Conservation (phyloP, 64 coral and sea anemone species). For the Stichodactyla helianthus region DNA sequence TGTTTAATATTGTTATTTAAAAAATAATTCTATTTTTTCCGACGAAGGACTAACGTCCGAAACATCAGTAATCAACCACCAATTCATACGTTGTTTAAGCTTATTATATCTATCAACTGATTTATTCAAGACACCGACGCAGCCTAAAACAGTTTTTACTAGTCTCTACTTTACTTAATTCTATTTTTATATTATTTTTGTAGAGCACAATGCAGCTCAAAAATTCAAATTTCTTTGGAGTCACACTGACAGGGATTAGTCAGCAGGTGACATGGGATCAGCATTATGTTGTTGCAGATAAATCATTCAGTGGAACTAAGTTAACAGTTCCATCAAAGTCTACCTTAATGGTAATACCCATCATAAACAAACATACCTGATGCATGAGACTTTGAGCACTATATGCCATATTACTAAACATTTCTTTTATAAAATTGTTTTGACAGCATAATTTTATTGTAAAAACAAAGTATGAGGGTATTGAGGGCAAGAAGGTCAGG, state of each 20-base stretch:
- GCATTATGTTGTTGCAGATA: constrained; percentile 59
- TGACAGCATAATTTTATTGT: constrained; percentile 57
- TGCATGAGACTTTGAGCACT: no score
- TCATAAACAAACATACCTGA: no score
- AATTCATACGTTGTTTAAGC: no score
- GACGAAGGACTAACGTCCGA: no score
- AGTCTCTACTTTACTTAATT: no score
- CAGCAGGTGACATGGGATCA: constrained; percentile 74
- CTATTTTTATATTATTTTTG: background rate
- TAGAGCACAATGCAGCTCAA: constrained; percentile 60
- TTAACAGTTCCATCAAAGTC: background rate
- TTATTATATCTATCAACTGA: no score
- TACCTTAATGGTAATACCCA: background rate
- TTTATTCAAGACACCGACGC: no score
- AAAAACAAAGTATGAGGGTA: constrained; percentile 17
- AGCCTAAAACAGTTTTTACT: no score
- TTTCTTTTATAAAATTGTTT: background rate
- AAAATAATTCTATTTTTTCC: background rate
- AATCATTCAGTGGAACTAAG: background rate
- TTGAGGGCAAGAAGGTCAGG: background rate
- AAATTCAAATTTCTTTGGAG: constrained; percentile 80
- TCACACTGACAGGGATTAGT: constrained; percentile 27
- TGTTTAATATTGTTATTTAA: no score
- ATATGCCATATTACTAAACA: no score
- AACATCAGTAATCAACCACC: no score